Conservation (phyloP, 1,140 invertebrate genomes). For the Goniozus legneri region DNA sequence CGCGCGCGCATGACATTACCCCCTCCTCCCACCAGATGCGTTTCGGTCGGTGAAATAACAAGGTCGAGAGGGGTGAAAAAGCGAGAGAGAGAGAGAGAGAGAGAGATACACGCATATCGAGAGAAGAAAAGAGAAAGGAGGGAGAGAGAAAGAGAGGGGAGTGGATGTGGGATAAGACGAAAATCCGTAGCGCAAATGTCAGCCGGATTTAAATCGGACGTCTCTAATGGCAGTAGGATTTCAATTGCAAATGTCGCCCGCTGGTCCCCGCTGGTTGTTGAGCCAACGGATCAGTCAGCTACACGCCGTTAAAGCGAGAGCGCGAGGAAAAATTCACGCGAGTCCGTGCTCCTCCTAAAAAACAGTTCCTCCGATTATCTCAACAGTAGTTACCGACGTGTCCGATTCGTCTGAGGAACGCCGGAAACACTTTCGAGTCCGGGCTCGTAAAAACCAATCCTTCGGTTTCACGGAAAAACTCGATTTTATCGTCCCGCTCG, state of each 20-base stretch:
- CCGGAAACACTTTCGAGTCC: too few species aligned
- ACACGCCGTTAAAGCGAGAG: constrained; percentile 18
- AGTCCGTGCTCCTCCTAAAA: too few species aligned
- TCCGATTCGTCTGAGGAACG: too few species aligned
- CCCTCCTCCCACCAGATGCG: too few species aligned
- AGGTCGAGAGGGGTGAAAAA: constrained; percentile 16
- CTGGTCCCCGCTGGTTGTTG: constrained; percentile 33
- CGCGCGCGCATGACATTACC: too few species aligned
- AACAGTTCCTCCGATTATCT: too few species aligned
- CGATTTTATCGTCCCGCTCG: too few species aligned
- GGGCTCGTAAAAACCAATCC: too few species aligned
- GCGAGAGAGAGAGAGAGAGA: too few species aligned
- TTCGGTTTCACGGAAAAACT: too few species aligned
- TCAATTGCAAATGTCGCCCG: constrained; percentile 37
- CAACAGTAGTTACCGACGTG: too few species aligned
- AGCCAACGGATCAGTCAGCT: constrained; percentile 36
- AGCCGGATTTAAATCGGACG: constrained; percentile 35
- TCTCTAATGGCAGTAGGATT: constrained; percentile 40
- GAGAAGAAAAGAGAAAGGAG: constrained; percentile 6
- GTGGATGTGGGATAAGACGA: constrained; percentile 28
- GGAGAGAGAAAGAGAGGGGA: background rate
- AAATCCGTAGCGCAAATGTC: constrained; percentile 35
- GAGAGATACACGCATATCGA: background rate
- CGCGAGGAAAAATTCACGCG: background rate
- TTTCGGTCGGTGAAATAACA: constrained; percentile 32